Base-by-base conservation (phyloP, 2,797 vertebrate genomes). In the Pantherophis alleghaniensis region DNA sequence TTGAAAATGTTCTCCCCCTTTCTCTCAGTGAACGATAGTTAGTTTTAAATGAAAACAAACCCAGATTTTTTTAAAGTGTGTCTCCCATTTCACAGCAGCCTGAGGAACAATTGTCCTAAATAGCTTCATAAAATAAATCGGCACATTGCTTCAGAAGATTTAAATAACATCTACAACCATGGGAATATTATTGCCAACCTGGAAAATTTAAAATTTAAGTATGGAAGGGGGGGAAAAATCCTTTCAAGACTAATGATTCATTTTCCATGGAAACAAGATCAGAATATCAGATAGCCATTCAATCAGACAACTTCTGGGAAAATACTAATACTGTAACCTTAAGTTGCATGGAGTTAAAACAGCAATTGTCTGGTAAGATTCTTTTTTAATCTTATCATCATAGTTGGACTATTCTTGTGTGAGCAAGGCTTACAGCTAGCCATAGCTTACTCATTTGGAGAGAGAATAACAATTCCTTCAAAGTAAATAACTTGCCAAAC, bases 301-400 rank as follows among this genome's bases (percentile, higher is more conserved):
- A 94, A 47, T 37, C 83, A 95, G 91, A 97, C 94, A 96, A 97
- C 90, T 95, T 95, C 95, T 95, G 95, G 95, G 96, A 97, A 97
- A 94, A 96, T 22, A 87, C 0, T 96, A 96, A 96, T 86, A 93
- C 63, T 53, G 74, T 24, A 93, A 95, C 92, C 66, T 61, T 92
- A 55, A 96, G 91, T 28, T 51, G 1, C 0, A 91, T 63, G 47
- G 13, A 95, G 94, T 0, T 93, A 86, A 74, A 86, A 60, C 28
- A 92, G n/a, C 5, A 91, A 88, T 7, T 66, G 51, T 20, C 60
- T 59, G 87, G 6, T 59, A 88, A 87, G 26, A 47, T 53, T 22
- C n/a, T 88, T 69, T 87, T 79, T 60, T 20, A 86, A 14, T n/a
- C 14, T 91, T 90, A 86, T 95, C 95, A 94, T 95, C 91, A 95